These are phyloP conservation scores for Strix uralensis DNA, from an alignment of 2,113 vertebrate genomes.

Conservation along the genomic window DNA sequence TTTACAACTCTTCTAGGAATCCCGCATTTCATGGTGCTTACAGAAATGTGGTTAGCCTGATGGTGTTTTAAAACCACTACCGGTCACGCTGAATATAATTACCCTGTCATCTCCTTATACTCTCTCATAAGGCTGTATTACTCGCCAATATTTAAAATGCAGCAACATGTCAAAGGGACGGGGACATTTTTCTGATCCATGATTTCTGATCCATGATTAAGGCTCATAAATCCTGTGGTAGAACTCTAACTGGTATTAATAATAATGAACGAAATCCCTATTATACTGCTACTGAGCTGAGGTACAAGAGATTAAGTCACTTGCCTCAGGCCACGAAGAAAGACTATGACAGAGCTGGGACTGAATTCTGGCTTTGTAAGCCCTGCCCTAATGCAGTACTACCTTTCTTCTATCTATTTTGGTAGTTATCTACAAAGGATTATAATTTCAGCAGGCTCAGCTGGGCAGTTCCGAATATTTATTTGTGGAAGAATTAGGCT, in stretches of 20 bases:
- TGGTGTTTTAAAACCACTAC: neutral
- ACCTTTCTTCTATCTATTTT: constrained; percentile 5
- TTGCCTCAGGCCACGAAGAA: constrained; percentile 28
- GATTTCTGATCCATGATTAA: constrained; percentile 40
- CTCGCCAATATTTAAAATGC: neutral
- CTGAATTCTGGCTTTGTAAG: neutral
- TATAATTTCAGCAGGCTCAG: constrained; percentile 7
- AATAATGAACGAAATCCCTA: constrained; percentile 24
- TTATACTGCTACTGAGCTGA: constrained; percentile 1
- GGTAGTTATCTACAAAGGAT: constrained; percentile 23
- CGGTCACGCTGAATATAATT: neutral
- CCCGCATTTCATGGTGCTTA: neutral
- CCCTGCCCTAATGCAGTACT: neutral
- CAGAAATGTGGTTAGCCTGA: neutral
- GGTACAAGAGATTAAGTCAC: constrained; percentile 18
- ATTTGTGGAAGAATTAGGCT: constrained; percentile 33
- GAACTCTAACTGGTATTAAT: constrained; percentile 36
- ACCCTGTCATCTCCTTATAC: neutral
- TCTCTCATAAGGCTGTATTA: neutral
- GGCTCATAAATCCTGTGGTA: constrained; percentile 6
- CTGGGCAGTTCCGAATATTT: constrained; percentile 27
- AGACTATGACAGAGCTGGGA: neutral
- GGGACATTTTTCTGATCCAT: constrained; percentile 25
- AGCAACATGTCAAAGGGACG: neutral
- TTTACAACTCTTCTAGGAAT: neutral